Evolutionary conservation across 2,888 invertebrate species (phyloP).

Genomic region (Cryptophagus acutangulus): DNA sequence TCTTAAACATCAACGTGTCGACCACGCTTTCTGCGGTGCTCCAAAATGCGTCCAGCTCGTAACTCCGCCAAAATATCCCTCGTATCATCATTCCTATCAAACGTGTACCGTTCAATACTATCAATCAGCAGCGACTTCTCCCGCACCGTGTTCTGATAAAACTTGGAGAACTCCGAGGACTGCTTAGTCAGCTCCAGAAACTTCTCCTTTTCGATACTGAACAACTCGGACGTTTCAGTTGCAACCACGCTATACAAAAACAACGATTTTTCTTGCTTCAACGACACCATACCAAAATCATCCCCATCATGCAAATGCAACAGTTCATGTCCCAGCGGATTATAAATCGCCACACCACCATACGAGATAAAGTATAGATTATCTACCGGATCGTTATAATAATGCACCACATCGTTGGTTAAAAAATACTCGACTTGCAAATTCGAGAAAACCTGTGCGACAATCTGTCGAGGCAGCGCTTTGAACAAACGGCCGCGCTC

Average conservation of each 20-base stretch:
- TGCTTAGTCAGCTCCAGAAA: too few species aligned
- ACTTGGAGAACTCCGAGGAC: too few species aligned
- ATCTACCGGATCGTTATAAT: neutral
- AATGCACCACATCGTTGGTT: neutral
- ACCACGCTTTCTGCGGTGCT: neutral
- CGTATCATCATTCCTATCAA: too few species aligned
- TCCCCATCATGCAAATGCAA: constrained; percentile 1
- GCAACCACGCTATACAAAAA: neutral
- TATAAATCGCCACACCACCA: constrained; percentile 2
- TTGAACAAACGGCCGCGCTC: neutral
- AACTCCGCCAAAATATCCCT: constrained; percentile 2
- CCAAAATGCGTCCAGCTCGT: constrained; percentile 1
- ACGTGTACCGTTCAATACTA: too few species aligned
- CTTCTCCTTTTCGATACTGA: neutral
- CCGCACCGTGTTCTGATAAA: too few species aligned
- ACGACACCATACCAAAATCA: neutral
- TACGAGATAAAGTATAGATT: constrained; percentile 1
- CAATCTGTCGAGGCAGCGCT: neutral
- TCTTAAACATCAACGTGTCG: neutral
- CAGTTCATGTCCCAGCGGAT: neutral
- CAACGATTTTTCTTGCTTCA: neutral
- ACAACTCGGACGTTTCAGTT: neutral
- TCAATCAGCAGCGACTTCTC: too few species aligned
- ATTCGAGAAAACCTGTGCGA: neutral
- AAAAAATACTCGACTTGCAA: neutral